phyloP scores from a whole-genome alignment of 2,113 vertebrate species.

The Lophotis ruficrista region DNA sequence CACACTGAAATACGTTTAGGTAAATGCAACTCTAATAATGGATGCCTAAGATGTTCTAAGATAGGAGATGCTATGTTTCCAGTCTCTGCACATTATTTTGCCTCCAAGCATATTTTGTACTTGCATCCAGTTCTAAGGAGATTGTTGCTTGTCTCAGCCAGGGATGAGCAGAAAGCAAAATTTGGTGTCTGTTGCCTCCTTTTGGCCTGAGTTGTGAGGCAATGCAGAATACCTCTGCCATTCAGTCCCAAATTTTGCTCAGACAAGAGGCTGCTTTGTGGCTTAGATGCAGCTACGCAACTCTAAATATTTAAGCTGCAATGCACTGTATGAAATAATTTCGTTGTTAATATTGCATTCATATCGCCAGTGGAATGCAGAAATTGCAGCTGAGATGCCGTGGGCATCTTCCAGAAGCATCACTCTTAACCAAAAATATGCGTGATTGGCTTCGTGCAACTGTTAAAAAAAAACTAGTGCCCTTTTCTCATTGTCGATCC shows the following conservation, averaged over 20 bases:
- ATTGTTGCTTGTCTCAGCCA: neutral
- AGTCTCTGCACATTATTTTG: neutral
- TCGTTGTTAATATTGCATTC: neutral
- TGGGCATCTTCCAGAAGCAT: neutral
- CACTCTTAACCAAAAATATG: neutral
- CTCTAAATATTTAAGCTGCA: conserved; percentile 1
- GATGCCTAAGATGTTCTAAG: neutral
- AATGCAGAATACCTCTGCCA: neutral
- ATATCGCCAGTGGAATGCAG: neutral
- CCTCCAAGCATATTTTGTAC: neutral
- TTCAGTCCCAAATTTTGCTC: neutral
- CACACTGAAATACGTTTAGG: neutral
- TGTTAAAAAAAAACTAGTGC: neutral
- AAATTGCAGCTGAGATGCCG: neutral
- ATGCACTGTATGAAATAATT: neutral
- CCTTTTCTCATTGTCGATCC: neutral
- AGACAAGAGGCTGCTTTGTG: neutral
- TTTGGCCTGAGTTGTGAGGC: neutral
- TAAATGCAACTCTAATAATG: neutral
- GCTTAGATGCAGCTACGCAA: neutral
- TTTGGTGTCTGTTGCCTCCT: conserved; percentile 20
- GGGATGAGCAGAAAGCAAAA: neutral
- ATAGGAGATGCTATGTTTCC: neutral
- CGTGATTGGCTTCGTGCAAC: neutral
- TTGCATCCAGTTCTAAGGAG: neutral